Conservation (phyloP, 1,140 invertebrate species). For the Neotoxoptera formosana region DNA sequence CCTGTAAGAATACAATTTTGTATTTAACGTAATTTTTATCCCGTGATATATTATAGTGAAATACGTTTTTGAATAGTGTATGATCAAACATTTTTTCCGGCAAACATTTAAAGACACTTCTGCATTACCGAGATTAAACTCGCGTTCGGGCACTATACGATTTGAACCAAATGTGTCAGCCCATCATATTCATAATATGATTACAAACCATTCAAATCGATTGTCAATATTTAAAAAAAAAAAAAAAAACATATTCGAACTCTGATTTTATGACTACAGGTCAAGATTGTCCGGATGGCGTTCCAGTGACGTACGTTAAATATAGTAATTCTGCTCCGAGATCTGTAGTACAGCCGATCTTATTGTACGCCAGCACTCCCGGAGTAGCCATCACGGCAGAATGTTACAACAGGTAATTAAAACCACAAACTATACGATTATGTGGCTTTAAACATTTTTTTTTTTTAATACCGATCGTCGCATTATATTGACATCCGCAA, state of each 20-base stretch:
- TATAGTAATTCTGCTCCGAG: conserved; percentile 62
- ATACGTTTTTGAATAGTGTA: background rate
- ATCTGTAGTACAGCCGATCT: conserved; percentile 60
- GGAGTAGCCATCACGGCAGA: conserved; percentile 63
- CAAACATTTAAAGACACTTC: background rate
- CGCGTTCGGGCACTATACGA: background rate
- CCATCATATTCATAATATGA: too few species aligned
- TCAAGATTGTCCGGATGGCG: conserved; percentile 58
- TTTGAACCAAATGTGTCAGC: background rate
- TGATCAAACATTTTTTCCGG: background rate
- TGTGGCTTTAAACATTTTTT: background rate
- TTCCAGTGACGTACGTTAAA: conserved; percentile 62
- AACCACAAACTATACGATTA: background rate
- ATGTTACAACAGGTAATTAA: conserved; percentile 63
- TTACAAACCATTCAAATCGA: background rate
- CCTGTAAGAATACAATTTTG: background rate
- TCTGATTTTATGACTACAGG: conserved; percentile 40
- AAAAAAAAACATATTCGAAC: background rate
- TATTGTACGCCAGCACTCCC: conserved; percentile 62
- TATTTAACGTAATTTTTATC: background rate
- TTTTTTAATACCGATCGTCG: background rate
- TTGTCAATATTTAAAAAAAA: background rate
- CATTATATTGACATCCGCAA: background rate
- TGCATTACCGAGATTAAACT: background rate
- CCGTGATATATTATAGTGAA: background rate